Evolutionary conservation across 2,888 invertebrate species (phyloP), one percentile per base, ranked within the genome.

Genomic region (Tigriopus californicus): DNA sequence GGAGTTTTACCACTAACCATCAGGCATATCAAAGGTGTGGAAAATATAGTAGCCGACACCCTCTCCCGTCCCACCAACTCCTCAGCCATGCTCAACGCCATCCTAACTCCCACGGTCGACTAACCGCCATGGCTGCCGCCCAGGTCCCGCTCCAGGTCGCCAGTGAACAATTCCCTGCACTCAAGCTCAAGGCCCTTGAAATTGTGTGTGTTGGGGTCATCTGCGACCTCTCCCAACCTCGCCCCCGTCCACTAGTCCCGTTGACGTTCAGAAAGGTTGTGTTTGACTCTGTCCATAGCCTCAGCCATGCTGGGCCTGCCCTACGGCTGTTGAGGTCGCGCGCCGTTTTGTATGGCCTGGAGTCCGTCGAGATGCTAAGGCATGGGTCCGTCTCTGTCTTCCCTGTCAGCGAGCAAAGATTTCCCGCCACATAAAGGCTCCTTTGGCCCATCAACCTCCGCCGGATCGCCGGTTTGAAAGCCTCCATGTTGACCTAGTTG

Each of bases 401-500:
- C 33, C 24, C 12, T 63, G 64, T 44, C 62, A 64, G 25, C 48
- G n/a, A 11, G 48, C 61, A 22, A 63, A 63, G 33, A 51, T 61
- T 11, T 25, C 46, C 2, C 24, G 61, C 13, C 63, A 63, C 60
- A 58, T 57, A 2, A 46, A 47, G 13, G 22, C 62, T n/a, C 58
- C 58, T 41, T 25, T 41, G n/a, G 51, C 40, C 46, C 47, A 57
- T n/a, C 54, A 62, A 24, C 48, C 33, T 2, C 49, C 61, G n/a
- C 61, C 63, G 8, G 2, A 15, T 24, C 44, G 46, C 3, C 61
- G 61, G 12, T 63, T 63, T 53, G 53, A 58, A 6, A 61, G 64
- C 48, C 42, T 64, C 25, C 64, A 63, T 47, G 47, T 63, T 13
- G 64, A 63, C 52, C 33, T 63, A 1, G 61, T 64, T 0, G 62